Percentiles rank a stretch among this genome's conserved stretches.
phyloP scores from a whole-genome alignment of 2,113 vertebrate genomes.

The Stomatorhinus ivindoensis region DNA sequence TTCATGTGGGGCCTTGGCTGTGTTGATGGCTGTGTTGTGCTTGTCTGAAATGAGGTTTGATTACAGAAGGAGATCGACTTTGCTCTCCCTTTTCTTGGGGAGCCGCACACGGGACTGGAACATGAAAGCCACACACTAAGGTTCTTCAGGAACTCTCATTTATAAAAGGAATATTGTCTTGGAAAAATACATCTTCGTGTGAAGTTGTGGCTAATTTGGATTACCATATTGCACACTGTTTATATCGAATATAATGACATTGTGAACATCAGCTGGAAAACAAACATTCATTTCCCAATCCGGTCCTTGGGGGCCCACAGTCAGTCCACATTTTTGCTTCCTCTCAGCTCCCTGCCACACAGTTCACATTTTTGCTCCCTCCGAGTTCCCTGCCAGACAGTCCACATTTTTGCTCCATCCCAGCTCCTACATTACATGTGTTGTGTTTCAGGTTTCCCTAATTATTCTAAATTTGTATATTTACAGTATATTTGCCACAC shows the following conservation, averaged over 20 bases:
- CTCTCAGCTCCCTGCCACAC: neutral
- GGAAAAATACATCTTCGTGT: neutral
- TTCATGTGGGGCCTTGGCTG: neutral
- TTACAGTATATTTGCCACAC: neutral
- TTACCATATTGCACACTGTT: neutral
- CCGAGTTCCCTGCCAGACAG: too few relatives aligned
- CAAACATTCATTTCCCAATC: neutral
- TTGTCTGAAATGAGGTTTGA: neutral
- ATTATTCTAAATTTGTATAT: neutral
- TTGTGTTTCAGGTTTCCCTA: neutral
- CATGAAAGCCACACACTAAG: neutral
- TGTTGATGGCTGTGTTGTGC: neutral
- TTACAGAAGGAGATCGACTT: neutral
- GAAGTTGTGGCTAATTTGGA: neutral
- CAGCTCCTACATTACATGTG: neutral
- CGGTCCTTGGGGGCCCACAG: neutral
- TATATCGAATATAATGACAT: neutral
- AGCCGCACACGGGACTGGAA: neutral
- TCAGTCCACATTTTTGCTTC: neutral
- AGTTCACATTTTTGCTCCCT: neutral
- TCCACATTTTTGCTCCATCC: neutral
- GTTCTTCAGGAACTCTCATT: neutral
- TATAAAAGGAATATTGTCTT: neutral
- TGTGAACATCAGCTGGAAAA: neutral
- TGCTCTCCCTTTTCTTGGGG: neutral